Base-by-base conservation (phyloP, 2,888 invertebrate genomes). In the Coenonympha arcania region DNA sequence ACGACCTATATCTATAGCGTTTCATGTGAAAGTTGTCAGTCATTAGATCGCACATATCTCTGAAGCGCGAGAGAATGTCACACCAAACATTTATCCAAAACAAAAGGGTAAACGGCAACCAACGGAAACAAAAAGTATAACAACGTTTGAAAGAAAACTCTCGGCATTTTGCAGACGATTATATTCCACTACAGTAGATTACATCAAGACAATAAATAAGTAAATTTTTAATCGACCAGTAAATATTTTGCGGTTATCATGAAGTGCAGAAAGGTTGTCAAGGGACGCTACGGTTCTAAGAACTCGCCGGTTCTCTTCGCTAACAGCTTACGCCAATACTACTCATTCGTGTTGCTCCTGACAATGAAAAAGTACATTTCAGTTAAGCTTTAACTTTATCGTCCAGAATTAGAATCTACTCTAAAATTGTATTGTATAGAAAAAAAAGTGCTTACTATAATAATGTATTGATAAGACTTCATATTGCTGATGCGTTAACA, bases 331-430 rank as follows among this genome's bases (percentile, higher is more conserved):
- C 49, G 49, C 49, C 49, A 43, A 49, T 49, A 43, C 36, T 37
- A 49, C 49, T 47, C 46, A 43, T 37, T 49, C 49, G 43, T 43
- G 49, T 34, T 43, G 41, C 43, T 49, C 49, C 49, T 49, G 49
- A 49, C 41, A 37, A 49, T 49, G 22, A 43, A 44, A 49, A 49
- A 49, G 36, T 37, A 49, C 49, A 49, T 49, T 39, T 34, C 50
- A 37, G 20, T 40, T 28, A 46, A 39, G 19, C 37, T 13, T 24
- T 40, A 30, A 20, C 20, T 30, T 4, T 15, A 4, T 11, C 30
- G 18, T 30, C 30, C 30, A 30, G 16, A 31, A 15, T 30, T 16
- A 19, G 8, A 28, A 30, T 30, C 20, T 13, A 19, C 24, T 20
- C 3, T 6, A 6, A 13, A 11, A 3, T 5, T 13, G 1, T 41